Base-by-base conservation (phyloP, 1,140 invertebrate genomes). In the Tetramorium parvispinum region DNA sequence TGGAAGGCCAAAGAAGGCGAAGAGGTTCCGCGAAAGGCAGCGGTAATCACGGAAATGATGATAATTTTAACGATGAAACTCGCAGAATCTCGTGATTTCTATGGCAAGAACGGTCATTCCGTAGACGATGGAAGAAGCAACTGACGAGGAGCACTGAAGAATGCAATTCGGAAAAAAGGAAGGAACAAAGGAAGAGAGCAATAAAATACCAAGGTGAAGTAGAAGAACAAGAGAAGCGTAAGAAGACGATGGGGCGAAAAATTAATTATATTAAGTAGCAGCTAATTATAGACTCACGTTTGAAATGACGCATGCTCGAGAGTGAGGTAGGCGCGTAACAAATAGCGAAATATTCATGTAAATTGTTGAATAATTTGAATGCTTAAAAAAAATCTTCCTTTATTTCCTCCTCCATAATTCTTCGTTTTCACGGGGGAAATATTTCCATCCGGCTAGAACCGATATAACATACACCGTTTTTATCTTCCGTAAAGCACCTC, bases 201-300 rank as follows among this genome's bases (percentile, higher is more conserved):
- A 75, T 49, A 61, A 83, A 61, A 83, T 46, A 21, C 13, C 8
- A 27, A 16, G 13, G 8, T 21, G 10, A 11, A 49, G 24, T 70
- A 6, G 46, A 43, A 53, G 13, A 81, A 59, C 18, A 27, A 61
- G 18, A 6, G 18, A 43, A 37, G 49, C 21, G 59, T 21, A 61
- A 66, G 18, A 66, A 49, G 43, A 82, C 11, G 27, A n/a, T 13
- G 24, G 11, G 16, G 43, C 65, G 83, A 88, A 88, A 89, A 92
- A 91, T 71, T 90, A 91, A 92, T 92, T 89, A 89, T 85, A 92
- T 90, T 91, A 90, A 89, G 87, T 86, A 89, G 85, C 82, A 86
- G 37, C 61, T 90, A 92, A 92, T 92, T 91, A 88, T 77, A 83
- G 77, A 75, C 61, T 32, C 32, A 43, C 27, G 21, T 79, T 53